Base-by-base conservation (phyloP, 1,140 invertebrate genomes). In the Planococcus citri region DNA sequence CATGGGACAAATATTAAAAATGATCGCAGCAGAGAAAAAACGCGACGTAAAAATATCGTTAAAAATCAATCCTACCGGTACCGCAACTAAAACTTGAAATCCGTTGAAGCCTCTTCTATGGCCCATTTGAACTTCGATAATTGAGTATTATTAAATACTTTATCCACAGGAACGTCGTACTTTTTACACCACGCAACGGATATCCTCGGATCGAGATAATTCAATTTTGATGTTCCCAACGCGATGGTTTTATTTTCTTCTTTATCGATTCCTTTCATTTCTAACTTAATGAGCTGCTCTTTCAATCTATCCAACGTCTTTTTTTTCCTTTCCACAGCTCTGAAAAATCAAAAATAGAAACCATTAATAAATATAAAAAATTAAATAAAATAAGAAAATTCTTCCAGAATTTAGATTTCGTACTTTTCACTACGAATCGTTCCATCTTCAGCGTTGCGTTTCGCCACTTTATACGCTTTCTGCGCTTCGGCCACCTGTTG, bases 181-280 rank as follows among this genome's bases (percentile, higher is more conserved):
- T 99, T 99, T 80, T 98, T 98, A 81, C 97, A 98, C 97, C 97
- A 99, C 73, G 95, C 95, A 33, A 99, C 94, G 27, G 91, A 91
- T 77, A 99, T 99, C 77, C 97, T 86, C 24, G 97, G 97, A 84
- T 99, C 97, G 29, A 99, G 83, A 85, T 99, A 99, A 80, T 99
- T 99, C 73, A 99, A 81, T 80, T 99, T 99, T 74, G 95, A 98
- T 33, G 97, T 99, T 71, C 97, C 92, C 73, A 99, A 82, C 37
- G 97, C 96, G 79, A 99, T 99, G 76, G 96, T 94, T 82, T 99
- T 99, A 79, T 99, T 99, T 82, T 99, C 97, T 82, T 99, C 97
- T 79, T 90, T 89, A 78, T 99, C 97, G 73, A 95, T 98, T 76
- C 92, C 91, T 78, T 95, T 92, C 27, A 98, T 86, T 81, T 99